Evolutionary conservation across 2,888 invertebrate species (phyloP), one percentile per base, ranked within the genome.

Genomic region (Epistrophe eligans): DNA sequence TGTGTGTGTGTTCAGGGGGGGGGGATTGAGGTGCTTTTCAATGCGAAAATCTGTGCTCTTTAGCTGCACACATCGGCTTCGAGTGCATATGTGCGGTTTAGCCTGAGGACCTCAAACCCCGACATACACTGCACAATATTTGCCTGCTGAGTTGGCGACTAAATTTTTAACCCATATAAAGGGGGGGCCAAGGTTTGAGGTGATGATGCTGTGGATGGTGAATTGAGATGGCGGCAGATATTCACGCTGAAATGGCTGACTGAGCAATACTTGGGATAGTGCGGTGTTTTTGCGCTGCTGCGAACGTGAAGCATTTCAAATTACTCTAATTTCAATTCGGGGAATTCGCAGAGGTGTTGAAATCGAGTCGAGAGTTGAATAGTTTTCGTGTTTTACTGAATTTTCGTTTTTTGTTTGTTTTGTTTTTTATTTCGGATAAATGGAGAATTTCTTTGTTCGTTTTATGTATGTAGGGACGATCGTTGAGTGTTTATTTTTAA

Each of bases 301-400:
- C 74, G 87, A 74, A 83, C 79, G 87, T 83, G 87, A 79, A 72
- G 72, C 87, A 83, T 87, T 87, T 87, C 83, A 87, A 87, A 87
- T 87, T 83, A 87, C 87, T 87, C 87, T 87, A 87, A 87, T 87
- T 87, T 87, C 87, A 76, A 82, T 87, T 87, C 76, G 79, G 87
- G 84, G 83, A 87, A 87, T 87, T 87, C 76, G 76, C 40, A 79
- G 87, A 83, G 83, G 87, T 87, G 87, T 87, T 83, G 87, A 79
- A 87, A 87, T 87, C 58, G 74, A 87, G 82, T 82, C 71, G 87
- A 83, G 87, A 83, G 79, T 79, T 87, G 83, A 79, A 87, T 87
- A 83, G 83, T 79, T 87, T 87, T 72, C 82, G 71, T 77, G 77
- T 73, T 77, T 62, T 67, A 50, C 50, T 50, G 50, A 38, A 43